Evolutionary conservation across 2,888 invertebrate species (phyloP).

Genomic region (Branchipolynoe longqiensis): DNA sequence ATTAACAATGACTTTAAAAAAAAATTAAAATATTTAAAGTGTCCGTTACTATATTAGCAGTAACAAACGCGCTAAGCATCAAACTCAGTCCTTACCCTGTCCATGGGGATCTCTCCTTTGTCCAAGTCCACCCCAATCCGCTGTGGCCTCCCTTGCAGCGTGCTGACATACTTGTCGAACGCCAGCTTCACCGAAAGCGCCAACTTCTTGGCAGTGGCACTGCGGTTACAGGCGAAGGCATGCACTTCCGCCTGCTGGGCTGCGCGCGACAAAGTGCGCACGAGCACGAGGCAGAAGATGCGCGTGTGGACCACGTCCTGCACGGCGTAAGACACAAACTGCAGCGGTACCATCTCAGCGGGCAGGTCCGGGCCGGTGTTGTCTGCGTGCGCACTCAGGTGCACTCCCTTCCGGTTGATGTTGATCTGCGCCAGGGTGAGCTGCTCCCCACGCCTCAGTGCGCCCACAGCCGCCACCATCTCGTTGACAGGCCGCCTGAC

Average conservation of each 20-base stretch:
- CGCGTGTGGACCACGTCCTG: conserved; percentile 80
- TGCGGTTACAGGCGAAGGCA: conserved; percentile 77
- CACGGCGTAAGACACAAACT: conserved; percentile 81
- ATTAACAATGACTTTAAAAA: too few species aligned
- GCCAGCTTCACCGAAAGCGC: conserved; percentile 67
- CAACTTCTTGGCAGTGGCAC: conserved; percentile 62
- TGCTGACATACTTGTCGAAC: conserved; percentile 64
- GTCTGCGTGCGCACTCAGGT: conserved; percentile 71
- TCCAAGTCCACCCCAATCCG: conserved; percentile 67
- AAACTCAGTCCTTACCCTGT: neutral
- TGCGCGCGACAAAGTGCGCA: conserved; percentile 76
- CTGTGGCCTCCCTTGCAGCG: conserved; percentile 64
- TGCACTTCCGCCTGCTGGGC: conserved; percentile 78
- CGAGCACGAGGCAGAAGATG: conserved; percentile 80
- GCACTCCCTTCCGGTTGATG: conserved; percentile 76
- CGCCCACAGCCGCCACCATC: conserved; percentile 75
- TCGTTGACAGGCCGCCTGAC: conserved; percentile 79
- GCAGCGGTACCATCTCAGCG: conserved; percentile 76
- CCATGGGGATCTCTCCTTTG: neutral
- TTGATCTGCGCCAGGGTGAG: conserved; percentile 78
- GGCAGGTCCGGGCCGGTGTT: conserved; percentile 72
- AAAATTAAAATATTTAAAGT: too few species aligned
- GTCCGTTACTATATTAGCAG: too few species aligned
- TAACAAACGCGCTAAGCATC: too few species aligned
- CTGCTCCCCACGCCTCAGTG: conserved; percentile 73